A percentile compares a stretch with the other conserved stretches of the same genome.
Conservation (phyloP, 2,113 vertebrate species). For the Maccullochella peelii region DNA sequence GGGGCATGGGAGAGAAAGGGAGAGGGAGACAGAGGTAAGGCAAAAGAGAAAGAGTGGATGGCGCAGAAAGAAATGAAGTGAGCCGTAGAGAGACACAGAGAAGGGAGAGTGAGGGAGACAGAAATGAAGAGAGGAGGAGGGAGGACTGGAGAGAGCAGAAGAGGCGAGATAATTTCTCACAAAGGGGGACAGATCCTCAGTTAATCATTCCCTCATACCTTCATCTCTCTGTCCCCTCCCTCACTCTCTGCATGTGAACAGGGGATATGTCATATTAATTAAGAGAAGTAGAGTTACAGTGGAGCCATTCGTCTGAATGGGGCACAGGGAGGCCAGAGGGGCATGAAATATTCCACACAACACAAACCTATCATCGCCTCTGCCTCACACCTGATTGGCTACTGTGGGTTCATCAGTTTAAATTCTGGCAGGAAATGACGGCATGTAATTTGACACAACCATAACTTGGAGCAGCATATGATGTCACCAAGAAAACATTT, state of each 20-base stretch:
- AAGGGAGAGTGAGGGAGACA: conserved; percentile 50
- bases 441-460: conserved; percentile 43
- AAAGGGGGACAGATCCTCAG: conserved; percentile 77
- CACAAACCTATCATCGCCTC: conserved; percentile 72
- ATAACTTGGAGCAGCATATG: conserved; percentile 33
- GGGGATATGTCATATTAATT: conserved; percentile 85
- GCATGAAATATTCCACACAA: conserved; percentile 69
- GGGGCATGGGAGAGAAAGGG: conserved; percentile 7
- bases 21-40: conserved; percentile 72
- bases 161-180: conserved; percentile 73
- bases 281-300: conserved; percentile 78
- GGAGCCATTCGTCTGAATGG: conserved; percentile 74
- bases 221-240: conserved; percentile 62
- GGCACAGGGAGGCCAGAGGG: conserved; percentile 60
- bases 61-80: conserved; percentile 50
- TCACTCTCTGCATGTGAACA: conserved; percentile 87
- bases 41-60: conserved; percentile 38
- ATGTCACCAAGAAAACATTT: conserved; percentile 45
- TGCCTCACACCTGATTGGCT: conserved; percentile 74
- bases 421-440: conserved; percentile 50
- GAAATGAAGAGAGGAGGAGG: conserved; percentile 67
- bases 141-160: conserved; percentile 51
- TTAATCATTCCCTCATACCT: conserved; percentile 94
- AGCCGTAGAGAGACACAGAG: conserved; percentile 44
- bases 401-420: conserved; percentile 63